Base-by-base conservation (phyloP, 2,797 vertebrate genomes). In the Trematomus bernacchii region DNA sequence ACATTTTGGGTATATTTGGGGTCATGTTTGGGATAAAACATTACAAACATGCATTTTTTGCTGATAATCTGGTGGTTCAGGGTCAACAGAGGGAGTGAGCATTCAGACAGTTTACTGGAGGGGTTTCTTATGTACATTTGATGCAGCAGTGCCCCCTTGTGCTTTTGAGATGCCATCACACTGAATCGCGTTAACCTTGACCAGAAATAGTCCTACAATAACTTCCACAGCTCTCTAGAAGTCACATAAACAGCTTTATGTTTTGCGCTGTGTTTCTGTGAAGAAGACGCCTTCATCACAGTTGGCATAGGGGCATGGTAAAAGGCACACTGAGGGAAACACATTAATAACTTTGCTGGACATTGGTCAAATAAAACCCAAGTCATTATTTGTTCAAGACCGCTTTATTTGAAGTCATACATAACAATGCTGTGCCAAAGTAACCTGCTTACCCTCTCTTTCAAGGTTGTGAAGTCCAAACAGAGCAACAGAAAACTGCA, bases 71-170 rank as follows among this genome's bases (percentile, higher is more conserved):
- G 13, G 7, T 50, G 53, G 52, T 46, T 59, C 10, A 46, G 51
- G 15, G 11, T 66, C 23, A 33, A n/a, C 10, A 8, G 21, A 42
- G 8, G 1, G 50, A 47, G n/a, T 33, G 15, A 21, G 46, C 2
- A 4, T 19, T 19, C 3, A 0, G 2, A 43, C 0, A 9, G 10
- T n/a, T 63, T 15, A 3, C 6, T 47, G 16, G 19, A n/a, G 42
- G 5, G 10, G 72, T 42, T 13, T 27, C n/a, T 27, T 0, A 27
- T 69, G 11, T 13, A 46, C 42, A 30, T 27, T 14, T 73, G 23
- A 44, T 42, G 16, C 65, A 78, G 79, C 64, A 86, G 18, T 7
- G 48, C 78, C 85, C 66, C 69, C 82, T 6, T 50, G 77, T 82
- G 89, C 47, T 67, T 37, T 4, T 33, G 3, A 2, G 9, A 27